phyloP scores from a whole-genome alignment of 2,888 invertebrate species.

The Trichopoda pennipes region DNA sequence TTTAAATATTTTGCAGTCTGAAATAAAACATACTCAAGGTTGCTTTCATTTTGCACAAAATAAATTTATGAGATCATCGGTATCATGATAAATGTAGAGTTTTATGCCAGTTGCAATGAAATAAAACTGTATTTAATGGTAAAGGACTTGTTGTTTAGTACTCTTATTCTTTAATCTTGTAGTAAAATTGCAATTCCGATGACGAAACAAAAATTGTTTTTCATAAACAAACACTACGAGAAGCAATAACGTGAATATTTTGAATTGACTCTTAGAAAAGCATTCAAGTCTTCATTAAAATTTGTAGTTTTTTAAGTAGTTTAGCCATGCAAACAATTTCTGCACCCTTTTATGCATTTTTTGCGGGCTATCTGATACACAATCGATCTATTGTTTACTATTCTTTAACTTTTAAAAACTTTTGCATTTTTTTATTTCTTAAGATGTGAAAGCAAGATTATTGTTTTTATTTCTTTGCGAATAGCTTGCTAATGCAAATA shows the following conservation, averaged over 20 bases:
- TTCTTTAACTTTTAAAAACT: no score
- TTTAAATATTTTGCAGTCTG: conserved; percentile 40
- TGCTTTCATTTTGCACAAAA: conserved; percentile 16
- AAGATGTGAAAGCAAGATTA: no score
- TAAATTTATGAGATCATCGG: conserved; percentile 45
- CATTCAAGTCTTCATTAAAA: not conserved
- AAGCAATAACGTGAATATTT: not conserved
- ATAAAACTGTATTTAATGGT: no score
- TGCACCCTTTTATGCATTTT: no score
- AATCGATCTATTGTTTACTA: no score
- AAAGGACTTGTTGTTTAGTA: not conserved
- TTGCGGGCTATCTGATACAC: no score
- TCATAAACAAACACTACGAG: not conserved
- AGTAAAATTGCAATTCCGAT: not conserved
- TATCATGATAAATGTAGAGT: conserved; percentile 18
- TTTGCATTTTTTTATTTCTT: no score
- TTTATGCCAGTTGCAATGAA: conserved; percentile 3
- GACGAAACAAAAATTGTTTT: not conserved
- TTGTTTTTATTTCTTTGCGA: no score
- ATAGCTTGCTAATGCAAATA: no score
- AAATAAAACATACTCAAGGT: conserved; percentile 45
- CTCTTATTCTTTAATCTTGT: not conserved
- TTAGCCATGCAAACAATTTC: no score
- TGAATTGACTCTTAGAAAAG: not conserved
- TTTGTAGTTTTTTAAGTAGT: not conserved